phyloP scores from a whole-genome alignment of 1,140 invertebrate genomes.

The Bilobella aurantiaca region DNA sequence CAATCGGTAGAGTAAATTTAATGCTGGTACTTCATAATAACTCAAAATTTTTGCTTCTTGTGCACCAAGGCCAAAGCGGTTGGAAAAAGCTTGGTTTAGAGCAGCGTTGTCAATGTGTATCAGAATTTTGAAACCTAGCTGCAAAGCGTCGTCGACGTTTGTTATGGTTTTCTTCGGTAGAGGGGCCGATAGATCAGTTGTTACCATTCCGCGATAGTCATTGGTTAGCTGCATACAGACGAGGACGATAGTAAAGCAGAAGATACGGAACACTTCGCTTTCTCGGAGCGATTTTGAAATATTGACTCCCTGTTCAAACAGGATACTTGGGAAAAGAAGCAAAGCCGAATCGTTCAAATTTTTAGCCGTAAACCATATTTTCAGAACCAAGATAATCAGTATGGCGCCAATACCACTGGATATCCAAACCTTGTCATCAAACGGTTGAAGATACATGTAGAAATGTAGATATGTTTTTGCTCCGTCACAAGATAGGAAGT shows the following conservation, averaged over 20 bases:
- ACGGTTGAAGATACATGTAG: not conserved
- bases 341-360: not conserved
- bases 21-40: too few relatives aligned
- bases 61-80: too few relatives aligned
- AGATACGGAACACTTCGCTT: not conserved
- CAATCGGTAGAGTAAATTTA: too few relatives aligned
- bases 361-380: not conserved
- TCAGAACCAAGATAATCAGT: not conserved
- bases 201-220: not conserved
- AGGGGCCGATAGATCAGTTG: not conserved
- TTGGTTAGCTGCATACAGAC: not conserved
- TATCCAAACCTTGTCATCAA: not conserved
- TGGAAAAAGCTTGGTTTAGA: too few relatives aligned
- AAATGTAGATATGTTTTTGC: not conserved
- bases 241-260: not conserved
- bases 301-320: not conserved
- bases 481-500: not conserved
- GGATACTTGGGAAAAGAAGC: not conserved
- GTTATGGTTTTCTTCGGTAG: not conserved
- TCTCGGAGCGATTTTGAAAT: not conserved
- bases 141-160: not conserved
- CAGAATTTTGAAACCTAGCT: not conserved
- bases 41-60: too few relatives aligned
- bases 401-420: not conserved
- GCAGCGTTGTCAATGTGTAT: too few relatives aligned